Percentiles rank a stretch among this genome's conserved stretches.
Evolutionary conservation across 1,140 invertebrate genomes (phyloP).

Genomic region (Andricus grossulariae): DNA sequence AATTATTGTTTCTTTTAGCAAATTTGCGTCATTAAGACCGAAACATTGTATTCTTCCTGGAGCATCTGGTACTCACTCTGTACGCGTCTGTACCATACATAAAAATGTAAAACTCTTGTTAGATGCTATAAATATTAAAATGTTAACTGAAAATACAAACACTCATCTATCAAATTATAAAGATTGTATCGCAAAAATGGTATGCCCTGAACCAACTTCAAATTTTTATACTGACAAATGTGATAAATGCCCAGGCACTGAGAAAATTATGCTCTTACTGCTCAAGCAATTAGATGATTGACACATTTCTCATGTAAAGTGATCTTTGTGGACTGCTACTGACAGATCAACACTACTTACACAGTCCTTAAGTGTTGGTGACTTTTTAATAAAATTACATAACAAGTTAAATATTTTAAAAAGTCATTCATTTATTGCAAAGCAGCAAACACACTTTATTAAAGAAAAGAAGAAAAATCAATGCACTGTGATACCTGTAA

Average conservation of each 20-base stretch:
- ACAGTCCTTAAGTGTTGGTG: not conserved
- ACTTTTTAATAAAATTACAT: not conserved
- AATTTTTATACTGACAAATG: no score
- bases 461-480: not conserved
- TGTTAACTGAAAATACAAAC: no score
- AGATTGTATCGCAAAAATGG: not conserved
- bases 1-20: not conserved
- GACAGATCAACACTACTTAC: not conserved
- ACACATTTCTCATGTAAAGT: not conserved
- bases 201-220: not conserved
- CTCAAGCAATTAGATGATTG: not conserved
- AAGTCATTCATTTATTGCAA: not conserved
- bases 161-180: not conserved
- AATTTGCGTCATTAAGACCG: not conserved
- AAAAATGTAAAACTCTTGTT: no score
- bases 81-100: no score
- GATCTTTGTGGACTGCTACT: no score
- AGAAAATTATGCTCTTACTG: not conserved
- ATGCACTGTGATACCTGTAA: not conserved
- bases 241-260: not conserved
- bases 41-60: not conserved
- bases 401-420: not conserved
- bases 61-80: not conserved
- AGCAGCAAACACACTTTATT: not conserved
- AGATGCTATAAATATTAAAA: no score